A percentile compares a stretch with the other conserved stretches of the same genome.
Conservation (phyloP, 2,888 invertebrate genomes). For the Eudasyphora cyanicolor region DNA sequence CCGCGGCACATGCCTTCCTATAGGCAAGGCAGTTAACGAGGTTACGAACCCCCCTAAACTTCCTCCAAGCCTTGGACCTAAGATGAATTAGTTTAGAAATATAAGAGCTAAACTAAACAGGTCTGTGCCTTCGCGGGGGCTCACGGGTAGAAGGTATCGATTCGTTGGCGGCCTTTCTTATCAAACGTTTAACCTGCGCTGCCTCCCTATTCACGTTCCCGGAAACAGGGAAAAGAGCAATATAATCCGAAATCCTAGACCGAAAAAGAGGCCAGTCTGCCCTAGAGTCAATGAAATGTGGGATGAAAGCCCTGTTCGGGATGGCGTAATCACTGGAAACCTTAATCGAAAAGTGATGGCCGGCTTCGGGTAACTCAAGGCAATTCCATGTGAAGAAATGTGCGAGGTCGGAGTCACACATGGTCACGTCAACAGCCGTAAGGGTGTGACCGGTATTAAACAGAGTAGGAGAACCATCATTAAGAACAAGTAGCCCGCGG, state of each 20-base stretch:
- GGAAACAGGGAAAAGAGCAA: not conserved
- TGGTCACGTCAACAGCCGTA: slow-evolving; percentile 31
- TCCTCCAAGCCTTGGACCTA: not conserved
- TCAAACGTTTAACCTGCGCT: slow-evolving; percentile 24
- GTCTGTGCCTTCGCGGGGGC: not conserved
- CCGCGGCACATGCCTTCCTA: not conserved
- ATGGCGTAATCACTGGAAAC: not conserved
- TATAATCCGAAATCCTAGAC: not conserved
- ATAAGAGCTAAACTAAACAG: not conserved
- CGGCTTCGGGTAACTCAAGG: slow-evolving; percentile 16
- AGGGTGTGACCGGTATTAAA: slow-evolving; percentile 25
- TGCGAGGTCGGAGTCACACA: slow-evolving; percentile 19
- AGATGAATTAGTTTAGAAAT: not conserved
- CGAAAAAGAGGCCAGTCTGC: slow-evolving; percentile 1
- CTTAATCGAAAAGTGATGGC: slow-evolving; percentile 24
- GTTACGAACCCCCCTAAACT: not conserved
- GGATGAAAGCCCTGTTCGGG: not conserved
- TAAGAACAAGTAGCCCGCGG: not conserved
- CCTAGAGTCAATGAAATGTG: not conserved
- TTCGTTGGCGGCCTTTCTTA: slow-evolving; percentile 42
- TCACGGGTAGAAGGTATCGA: slow-evolving; percentile 17
- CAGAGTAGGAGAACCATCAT: slow-evolving; percentile 10
- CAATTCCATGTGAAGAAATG: not conserved
- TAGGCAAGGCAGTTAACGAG: not conserved
- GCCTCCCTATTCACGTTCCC: slow-evolving; percentile 30